Conservation (phyloP, 2,797 vertebrate species). For the Thaleichthys pacificus region DNA sequence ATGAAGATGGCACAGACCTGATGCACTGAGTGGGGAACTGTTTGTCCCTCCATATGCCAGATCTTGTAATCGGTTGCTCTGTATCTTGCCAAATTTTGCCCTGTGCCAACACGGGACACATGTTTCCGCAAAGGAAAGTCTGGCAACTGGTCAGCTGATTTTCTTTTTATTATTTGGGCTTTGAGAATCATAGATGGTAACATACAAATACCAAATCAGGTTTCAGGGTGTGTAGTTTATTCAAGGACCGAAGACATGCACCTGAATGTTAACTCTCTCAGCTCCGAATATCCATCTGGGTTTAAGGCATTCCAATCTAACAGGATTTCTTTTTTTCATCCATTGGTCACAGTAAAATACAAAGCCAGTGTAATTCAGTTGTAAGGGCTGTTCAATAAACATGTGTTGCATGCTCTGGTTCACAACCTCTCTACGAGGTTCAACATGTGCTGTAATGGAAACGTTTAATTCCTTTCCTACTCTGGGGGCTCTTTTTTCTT, state of each 20-base stretch:
- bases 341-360: conserved; percentile 42
- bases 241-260: conserved; percentile 6
- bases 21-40: conserved; percentile 86
- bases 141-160: conserved; percentile 64
- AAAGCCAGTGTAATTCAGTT: conserved; percentile 50
- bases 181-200: conserved; percentile 40
- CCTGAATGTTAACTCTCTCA: conserved; percentile 46
- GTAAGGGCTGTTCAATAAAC: conserved; percentile 71
- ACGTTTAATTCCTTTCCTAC: conserved; percentile 56
- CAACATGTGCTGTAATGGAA: conserved; percentile 66
- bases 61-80: conserved; percentile 88
- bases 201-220: conserved; percentile 23
- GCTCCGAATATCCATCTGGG: conserved; percentile 35
- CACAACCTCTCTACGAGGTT: conserved; percentile 64
- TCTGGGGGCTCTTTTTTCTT: conserved; percentile 32
- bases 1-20: conserved; percentile 91
- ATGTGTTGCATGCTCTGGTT: conserved; percentile 69
- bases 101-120: conserved; percentile 78
- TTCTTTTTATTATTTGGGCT: conserved; percentile 60
- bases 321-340: conserved; percentile 22
- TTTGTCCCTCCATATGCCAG: conserved; percentile 95
- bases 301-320: conserved; percentile 54
- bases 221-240: not conserved
- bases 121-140: conserved; percentile 77
- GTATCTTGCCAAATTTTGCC: conserved; percentile 84